phyloP scores from a whole-genome alignment of 2,797 vertebrate species.

The Phyllotis vaccarum region DNA sequence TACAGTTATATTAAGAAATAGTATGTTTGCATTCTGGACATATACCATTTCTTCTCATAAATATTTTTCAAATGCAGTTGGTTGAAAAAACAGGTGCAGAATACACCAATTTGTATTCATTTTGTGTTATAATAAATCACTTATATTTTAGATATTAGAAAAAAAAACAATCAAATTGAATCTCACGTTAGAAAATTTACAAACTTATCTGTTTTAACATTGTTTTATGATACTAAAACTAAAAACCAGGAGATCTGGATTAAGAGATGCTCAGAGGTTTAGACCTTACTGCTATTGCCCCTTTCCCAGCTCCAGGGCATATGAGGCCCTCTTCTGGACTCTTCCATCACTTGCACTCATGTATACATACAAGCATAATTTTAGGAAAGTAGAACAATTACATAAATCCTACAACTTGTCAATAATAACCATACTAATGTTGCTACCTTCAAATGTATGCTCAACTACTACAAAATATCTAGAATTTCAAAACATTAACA shows the following conservation, averaged over 20 bases:
- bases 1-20: background rate
- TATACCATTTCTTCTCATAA: background rate
- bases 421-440: constrained; percentile 24
- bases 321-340: background rate
- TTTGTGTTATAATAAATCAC: constrained; percentile 34
- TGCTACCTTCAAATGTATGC: constrained; percentile 21
- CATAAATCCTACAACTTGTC: background rate
- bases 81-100: background rate
- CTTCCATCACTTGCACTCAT: background rate
- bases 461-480: constrained; percentile 56
- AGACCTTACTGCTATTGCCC: background rate
- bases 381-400: constrained; percentile 49
- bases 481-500: constrained; percentile 54
- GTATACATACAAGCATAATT: background rate
- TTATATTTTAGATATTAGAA: constrained; percentile 34
- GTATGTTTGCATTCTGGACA: background rate
- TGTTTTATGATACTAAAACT: constrained; percentile 53
- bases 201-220: constrained; percentile 60
- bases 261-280: background rate
- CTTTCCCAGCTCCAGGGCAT: background rate
- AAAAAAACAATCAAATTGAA: constrained; percentile 58
- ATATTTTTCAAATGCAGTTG: background rate
- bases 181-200: constrained; percentile 57
- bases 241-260: background rate
- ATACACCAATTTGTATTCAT: background rate